phyloP scores from a whole-genome alignment of 2,113 vertebrate species.

The Litocranius walleri region DNA sequence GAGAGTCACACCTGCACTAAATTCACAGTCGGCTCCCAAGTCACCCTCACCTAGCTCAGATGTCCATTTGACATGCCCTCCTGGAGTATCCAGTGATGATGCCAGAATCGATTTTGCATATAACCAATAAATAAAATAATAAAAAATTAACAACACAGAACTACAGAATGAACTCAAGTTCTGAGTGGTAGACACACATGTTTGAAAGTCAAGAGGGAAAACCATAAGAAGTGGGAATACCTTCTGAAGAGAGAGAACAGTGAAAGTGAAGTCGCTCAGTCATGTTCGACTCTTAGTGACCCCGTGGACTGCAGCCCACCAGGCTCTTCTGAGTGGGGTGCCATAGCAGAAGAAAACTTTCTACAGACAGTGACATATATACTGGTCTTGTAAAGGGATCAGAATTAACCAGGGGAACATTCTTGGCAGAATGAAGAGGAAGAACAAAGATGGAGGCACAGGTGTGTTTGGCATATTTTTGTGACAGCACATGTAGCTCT shows the following conservation, averaged over 20 bases:
- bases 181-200: neutral
- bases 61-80: neutral
- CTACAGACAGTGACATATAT: neutral
- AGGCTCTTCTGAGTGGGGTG: too few relatives aligned
- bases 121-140: neutral
- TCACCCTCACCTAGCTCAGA: neutral
- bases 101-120: neutral
- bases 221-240: neutral
- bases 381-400: neutral
- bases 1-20: neutral
- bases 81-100: neutral
- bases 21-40: neutral
- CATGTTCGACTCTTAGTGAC: too few relatives aligned
- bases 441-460: neutral
- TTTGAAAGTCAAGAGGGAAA: neutral
- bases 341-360: neutral
- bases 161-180: neutral
- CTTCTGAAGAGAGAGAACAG: neutral
- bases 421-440: neutral
- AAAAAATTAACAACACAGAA: neutral
- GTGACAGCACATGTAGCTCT: neutral
- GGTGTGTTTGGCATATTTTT: neutral
- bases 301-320: too few relatives aligned
- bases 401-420: neutral
- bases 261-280: too few relatives aligned